These are phyloP conservation scores for Psittacus erithacus DNA, from an alignment of 2,113 vertebrate genomes.

Conservation along the genomic window DNA sequence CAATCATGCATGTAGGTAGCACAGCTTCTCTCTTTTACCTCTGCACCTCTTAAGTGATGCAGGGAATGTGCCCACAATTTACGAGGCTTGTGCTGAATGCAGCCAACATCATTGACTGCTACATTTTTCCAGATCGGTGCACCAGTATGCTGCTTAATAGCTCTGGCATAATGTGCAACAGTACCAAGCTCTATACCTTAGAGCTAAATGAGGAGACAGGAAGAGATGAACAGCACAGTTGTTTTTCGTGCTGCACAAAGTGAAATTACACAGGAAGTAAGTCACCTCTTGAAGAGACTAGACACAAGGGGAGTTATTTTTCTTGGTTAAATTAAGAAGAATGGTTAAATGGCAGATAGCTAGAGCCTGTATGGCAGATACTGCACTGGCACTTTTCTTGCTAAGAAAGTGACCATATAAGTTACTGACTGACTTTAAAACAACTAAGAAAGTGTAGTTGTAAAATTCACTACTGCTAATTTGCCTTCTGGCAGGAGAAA, in stretches of 20 bases:
- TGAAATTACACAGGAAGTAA: conserved; percentile 59
- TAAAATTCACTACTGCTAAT: background rate
- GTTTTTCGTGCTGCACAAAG: background rate
- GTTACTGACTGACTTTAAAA: background rate
- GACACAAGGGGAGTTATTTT: background rate
- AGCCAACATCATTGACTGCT: conserved; percentile 44
- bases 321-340: conserved; percentile 1
- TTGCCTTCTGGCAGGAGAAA: background rate
- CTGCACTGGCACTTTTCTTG: background rate
- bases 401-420: background rate
- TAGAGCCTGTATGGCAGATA: background rate
- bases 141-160: conserved; percentile 64
- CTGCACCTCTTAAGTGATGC: background rate
- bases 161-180: conserved; percentile 40
- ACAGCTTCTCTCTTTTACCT: conserved; percentile 14
- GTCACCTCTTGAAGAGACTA: conserved; percentile 30
- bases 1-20: background rate
- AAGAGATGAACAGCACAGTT: conserved; percentile 22
- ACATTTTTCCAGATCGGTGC: conserved; percentile 57
- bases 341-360: conserved; percentile 18
- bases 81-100: background rate
- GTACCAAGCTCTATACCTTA: background rate
- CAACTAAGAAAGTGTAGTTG: background rate
- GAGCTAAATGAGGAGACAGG: conserved; percentile 34
- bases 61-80: conserved; percentile 24